These are phyloP conservation scores for Drosophila algonquin DNA, from an alignment of 2,888 invertebrate species.

Conservation along the genomic window DNA sequence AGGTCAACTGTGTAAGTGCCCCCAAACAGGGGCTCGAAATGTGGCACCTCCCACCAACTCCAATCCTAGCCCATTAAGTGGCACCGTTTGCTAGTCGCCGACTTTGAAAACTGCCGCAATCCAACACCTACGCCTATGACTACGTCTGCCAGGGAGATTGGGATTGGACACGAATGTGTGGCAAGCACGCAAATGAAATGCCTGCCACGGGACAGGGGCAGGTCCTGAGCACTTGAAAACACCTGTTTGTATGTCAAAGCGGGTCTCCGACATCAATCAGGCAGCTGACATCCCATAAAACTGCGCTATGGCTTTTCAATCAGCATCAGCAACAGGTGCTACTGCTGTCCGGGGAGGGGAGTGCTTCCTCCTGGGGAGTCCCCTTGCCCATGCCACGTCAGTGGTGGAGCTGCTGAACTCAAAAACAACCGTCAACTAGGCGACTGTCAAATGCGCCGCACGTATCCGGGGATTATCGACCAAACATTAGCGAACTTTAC, in stretches of 20 bases:
- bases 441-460: constrained; percentile 76
- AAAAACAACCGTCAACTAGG: constrained; percentile 76
- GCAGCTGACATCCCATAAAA: constrained; percentile 47
- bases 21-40: constrained; percentile 25
- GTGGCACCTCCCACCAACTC: constrained; percentile 54
- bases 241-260: constrained; percentile 66
- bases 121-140: constrained; percentile 41
- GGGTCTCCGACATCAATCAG: constrained; percentile 59
- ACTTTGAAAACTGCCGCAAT: constrained; percentile 64
- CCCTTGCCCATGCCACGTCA: constrained; percentile 39
- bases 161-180: constrained; percentile 52
- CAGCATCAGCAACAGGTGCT: constrained; percentile 51
- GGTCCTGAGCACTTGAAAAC: constrained; percentile 62
- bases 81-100: constrained; percentile 60
- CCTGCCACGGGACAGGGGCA: constrained; percentile 28
- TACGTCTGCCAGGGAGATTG: constrained; percentile 4
- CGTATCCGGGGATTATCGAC: constrained; percentile 65
- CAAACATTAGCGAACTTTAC: constrained; percentile 75
- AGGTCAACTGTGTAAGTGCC: constrained; percentile 63
- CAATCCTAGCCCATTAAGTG: constrained; percentile 53
- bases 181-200: constrained; percentile 62
- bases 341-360: no score
- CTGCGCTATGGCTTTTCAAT: constrained; percentile 59
- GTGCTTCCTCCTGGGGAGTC: no score
- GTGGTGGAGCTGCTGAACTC: constrained; percentile 55